A percentile compares a stretch with the other conserved stretches of the same genome.
These are phyloP conservation scores for Phengaris arion DNA, from an alignment of 2,888 invertebrate species.

Conservation along the genomic window DNA sequence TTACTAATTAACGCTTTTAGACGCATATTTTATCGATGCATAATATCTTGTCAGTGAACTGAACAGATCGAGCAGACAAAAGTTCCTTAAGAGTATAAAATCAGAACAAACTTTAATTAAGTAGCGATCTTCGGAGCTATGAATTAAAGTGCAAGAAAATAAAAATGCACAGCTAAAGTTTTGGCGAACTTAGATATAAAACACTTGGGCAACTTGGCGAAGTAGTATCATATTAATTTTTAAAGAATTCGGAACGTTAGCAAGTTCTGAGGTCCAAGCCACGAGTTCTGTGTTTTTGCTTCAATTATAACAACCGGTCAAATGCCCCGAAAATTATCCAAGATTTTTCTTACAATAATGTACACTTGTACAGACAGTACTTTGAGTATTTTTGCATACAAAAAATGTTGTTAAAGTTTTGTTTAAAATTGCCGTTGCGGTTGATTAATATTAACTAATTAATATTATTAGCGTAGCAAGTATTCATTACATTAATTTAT, in stretches of 20 bases:
- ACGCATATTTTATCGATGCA: too few relatives aligned
- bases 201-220: slow-evolving; percentile 11
- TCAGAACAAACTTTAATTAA: background rate
- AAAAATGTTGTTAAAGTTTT: too few relatives aligned
- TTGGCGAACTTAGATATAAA: slow-evolving; percentile 19
- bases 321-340: too few relatives aligned
- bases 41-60: background rate
- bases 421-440: too few relatives aligned
- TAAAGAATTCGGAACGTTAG: slow-evolving; percentile 24
- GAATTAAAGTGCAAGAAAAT: slow-evolving; percentile 22
- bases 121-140: slow-evolving; percentile 13
- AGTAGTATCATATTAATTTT: slow-evolving; percentile 27
- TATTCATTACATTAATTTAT: too few relatives aligned
- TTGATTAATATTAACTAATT: too few relatives aligned
- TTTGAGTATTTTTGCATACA: background rate
- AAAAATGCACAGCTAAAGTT: slow-evolving; percentile 18
- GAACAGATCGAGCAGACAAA: background rate
- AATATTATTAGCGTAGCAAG: too few relatives aligned
- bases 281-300: background rate
- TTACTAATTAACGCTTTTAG: too few relatives aligned
- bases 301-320: too few relatives aligned
- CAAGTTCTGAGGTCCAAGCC: background rate
- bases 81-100: slow-evolving; percentile 16
- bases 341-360: too few relatives aligned
- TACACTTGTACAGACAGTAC: background rate